phyloP scores from a whole-genome alignment of 37 sponge, comb jelly and placozoan genomes.

The Beroe forskalii region DNA sequence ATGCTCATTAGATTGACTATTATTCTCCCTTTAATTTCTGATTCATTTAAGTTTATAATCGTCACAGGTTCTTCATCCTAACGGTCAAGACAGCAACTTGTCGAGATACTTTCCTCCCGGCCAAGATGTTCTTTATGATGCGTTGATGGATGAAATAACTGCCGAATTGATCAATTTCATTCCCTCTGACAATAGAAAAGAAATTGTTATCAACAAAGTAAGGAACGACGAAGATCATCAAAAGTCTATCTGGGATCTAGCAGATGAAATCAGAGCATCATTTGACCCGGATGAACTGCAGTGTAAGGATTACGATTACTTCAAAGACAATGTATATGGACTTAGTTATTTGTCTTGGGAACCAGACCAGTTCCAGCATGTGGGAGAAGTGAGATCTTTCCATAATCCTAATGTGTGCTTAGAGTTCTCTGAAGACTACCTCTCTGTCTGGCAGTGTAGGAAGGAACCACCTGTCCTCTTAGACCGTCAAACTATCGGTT shows the following conservation, averaged over 20 bases:
- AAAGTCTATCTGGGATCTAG: constrained; percentile 15
- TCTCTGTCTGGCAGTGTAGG: background rate
- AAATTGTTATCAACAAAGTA: constrained; percentile 2
- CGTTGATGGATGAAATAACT: background rate
- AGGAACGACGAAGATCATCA: background rate
- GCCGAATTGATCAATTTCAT: constrained; percentile 50
- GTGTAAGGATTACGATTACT: background rate
- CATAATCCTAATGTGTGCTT: background rate
- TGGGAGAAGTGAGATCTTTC: background rate
- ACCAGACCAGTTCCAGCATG: constrained; percentile 1
- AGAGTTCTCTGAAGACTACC: background rate
- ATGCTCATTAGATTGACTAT: too few species aligned
- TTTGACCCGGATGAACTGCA: constrained; percentile 23
- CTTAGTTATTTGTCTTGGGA: constrained; percentile 12
- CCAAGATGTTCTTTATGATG: background rate
- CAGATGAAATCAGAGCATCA: constrained; percentile 19
- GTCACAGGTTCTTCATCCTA: constrained; percentile 59
- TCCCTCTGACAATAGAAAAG: background rate
- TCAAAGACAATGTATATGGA: background rate
- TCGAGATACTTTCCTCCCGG: background rate
- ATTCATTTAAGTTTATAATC: too few species aligned
- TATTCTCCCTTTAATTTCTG: too few species aligned
- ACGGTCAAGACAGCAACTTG: background rate
- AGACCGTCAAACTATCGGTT: background rate
- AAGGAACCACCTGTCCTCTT: background rate